Evolutionary conservation across 2,888 invertebrate genomes (phyloP).

Genomic region (Caenorhabditis sp.): DNA sequence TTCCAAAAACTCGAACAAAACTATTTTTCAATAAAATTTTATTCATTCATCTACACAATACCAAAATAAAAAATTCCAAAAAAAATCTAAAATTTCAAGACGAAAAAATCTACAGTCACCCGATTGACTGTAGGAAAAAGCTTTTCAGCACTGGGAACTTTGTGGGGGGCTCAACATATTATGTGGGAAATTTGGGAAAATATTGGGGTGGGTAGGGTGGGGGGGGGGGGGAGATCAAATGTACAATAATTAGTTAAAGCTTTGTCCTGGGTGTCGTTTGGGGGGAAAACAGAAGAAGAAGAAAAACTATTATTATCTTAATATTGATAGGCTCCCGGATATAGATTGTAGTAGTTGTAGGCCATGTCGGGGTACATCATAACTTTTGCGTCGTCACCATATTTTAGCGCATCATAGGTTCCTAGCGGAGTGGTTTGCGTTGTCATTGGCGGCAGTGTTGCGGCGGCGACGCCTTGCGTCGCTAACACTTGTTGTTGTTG

Average conservation of each 20-base stretch:
- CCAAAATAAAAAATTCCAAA: no score
- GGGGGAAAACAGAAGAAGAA: neutral
- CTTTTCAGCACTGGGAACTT: neutral
- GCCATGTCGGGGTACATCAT: neutral
- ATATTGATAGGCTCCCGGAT: neutral
- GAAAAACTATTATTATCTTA: neutral
- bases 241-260: neutral
- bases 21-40: no score
- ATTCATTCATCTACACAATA: no score
- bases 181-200: neutral
- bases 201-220: no score
- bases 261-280: neutral
- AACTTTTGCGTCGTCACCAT: conserved; percentile 1
- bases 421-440: conserved; percentile 2
- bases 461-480: neutral
- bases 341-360: neutral
- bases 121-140: neutral
- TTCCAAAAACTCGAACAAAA: no score
- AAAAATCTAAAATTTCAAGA: no score
- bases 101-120: neutral
- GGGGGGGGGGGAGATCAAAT: neutral
- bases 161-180: no score
- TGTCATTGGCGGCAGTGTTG: conserved; percentile 1
- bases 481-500: no score
- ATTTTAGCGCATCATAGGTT: conserved; percentile 4